Evolutionary conservation across 2,113 vertebrate genomes (phyloP).

Genomic region (Scomber japonicus): DNA sequence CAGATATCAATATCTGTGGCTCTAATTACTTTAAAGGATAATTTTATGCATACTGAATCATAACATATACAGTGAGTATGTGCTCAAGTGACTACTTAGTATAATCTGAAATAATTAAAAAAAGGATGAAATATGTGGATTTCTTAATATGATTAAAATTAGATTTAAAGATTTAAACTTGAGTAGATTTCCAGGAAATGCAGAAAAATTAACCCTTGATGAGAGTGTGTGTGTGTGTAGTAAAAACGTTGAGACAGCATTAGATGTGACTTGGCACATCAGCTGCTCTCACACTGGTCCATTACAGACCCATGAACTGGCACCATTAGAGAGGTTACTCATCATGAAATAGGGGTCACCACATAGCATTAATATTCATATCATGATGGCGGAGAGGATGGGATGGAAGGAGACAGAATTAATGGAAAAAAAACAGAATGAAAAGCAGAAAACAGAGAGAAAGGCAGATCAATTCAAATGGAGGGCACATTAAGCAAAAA

Average conservation of each 20-base stretch:
- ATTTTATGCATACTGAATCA: background rate
- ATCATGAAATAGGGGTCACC: slow-evolving; percentile 32
- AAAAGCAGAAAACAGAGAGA: background rate
- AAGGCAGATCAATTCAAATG: background rate
- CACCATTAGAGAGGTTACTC: slow-evolving; percentile 10
- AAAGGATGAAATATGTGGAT: no score
- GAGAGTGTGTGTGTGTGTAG: background rate
- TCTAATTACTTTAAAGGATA: no score
- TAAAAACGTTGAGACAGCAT: background rate
- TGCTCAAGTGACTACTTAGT: background rate
- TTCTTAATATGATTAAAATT: no score
- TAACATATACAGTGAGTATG: background rate
- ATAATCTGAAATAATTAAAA: no score
- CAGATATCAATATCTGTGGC: no score
- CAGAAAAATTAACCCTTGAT: background rate
- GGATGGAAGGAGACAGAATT: background rate
- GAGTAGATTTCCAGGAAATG: background rate
- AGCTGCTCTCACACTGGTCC: slow-evolving; percentile 16
- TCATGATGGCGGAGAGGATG: background rate
- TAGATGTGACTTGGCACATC: background rate
- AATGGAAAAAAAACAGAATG: background rate
- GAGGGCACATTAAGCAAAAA: no score
- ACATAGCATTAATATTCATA: slow-evolving; percentile 15
- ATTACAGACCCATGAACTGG: slow-evolving; percentile 27
- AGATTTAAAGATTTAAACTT: no score